Conservation (phyloP, 1,140 invertebrate genomes). For the Tetramorium simillimum region DNA sequence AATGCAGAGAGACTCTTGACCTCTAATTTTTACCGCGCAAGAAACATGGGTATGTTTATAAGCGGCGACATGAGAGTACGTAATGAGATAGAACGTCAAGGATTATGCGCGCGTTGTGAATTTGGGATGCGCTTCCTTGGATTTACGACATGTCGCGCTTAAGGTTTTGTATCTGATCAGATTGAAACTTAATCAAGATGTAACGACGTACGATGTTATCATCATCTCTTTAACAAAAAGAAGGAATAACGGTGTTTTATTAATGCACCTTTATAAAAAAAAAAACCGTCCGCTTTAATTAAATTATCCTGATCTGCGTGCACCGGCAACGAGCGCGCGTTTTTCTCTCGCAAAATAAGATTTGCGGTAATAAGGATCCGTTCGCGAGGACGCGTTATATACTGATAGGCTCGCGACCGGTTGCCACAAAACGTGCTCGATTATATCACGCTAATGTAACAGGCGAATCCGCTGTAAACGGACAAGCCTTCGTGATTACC, state of each 20-base stretch:
- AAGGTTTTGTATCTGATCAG: background rate
- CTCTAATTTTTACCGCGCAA: conserved; percentile 15
- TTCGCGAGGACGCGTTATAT: conserved; percentile 7
- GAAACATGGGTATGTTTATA: background rate
- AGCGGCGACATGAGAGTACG: background rate
- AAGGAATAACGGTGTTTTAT: background rate
- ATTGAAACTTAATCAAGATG: background rate
- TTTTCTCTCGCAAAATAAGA: background rate
- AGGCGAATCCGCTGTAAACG: conserved; percentile 63
- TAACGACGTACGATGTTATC: background rate
- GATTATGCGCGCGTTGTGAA: background rate
- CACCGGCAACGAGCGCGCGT: background rate
- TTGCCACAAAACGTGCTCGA: conserved; percentile 67
- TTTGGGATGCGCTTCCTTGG: background rate
- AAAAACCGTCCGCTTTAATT: conserved; percentile 14
- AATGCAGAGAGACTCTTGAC: background rate
- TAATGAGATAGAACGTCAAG: background rate
- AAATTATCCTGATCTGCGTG: background rate
- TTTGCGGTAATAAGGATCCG: background rate
- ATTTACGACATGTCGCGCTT: background rate
- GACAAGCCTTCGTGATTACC: conserved; percentile 76
- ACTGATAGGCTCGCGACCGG: conserved; percentile 38
- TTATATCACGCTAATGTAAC: conserved; percentile 74
- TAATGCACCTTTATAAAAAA: background rate
- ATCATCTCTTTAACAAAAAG: background rate